A percentile compares a stretch with the other conserved stretches of the same genome.
These are phyloP conservation scores for Conus betulinus DNA, from an alignment of 1,140 invertebrate genomes.

Conservation along the genomic window DNA sequence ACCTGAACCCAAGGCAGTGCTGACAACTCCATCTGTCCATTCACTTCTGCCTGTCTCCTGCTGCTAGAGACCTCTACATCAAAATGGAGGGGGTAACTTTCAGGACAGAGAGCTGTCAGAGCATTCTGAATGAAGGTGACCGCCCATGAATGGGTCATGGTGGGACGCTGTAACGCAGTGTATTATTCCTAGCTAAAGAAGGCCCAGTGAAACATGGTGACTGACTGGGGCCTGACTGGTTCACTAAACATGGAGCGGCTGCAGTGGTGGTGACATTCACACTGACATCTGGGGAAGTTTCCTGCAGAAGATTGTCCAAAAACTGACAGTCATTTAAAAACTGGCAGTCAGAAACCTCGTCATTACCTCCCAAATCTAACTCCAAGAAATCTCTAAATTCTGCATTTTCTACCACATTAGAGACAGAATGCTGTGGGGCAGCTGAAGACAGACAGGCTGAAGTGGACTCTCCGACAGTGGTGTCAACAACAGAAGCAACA, in stretches of 20 bases:
- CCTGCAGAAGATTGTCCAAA: constrained; percentile 1
- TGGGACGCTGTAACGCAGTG: not conserved
- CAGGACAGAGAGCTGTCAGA: not conserved
- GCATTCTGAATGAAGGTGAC: not conserved
- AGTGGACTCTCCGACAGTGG: not conserved
- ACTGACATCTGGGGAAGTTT: not conserved
- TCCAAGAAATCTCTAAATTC: not conserved
- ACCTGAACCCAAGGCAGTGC: not conserved
- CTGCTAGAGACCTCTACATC: not conserved
- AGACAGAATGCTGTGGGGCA: not conserved
- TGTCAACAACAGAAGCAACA: not conserved
- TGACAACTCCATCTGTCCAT: not conserved
- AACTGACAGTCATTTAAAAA: constrained; percentile 6
- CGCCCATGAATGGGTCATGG: not conserved
- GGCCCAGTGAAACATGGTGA: not conserved
- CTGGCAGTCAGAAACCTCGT: not conserved
- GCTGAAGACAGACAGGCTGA: not conserved
- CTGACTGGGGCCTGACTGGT: not conserved
- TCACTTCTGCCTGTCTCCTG: not conserved
- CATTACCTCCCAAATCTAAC: not conserved
- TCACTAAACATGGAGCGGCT: not conserved
- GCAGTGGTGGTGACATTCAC: not conserved
- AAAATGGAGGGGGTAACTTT: not conserved
- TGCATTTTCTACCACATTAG: not conserved
- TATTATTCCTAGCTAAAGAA: not conserved